phyloP scores from a whole-genome alignment of 2,888 invertebrate species.

The Carcina quercana region DNA sequence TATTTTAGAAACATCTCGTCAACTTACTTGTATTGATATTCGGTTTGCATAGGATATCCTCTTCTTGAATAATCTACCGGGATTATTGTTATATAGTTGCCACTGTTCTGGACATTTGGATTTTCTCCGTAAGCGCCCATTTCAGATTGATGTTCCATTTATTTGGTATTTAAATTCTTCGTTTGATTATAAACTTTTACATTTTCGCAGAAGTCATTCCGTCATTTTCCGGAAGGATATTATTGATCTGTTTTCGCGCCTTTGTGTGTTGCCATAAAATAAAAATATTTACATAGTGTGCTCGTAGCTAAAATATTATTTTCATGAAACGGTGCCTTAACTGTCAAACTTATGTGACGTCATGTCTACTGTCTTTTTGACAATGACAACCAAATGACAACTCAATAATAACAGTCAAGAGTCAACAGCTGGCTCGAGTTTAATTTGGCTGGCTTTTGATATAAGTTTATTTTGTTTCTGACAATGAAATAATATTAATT shows the following conservation, averaged over 20 bases:
- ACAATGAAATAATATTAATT: too few species aligned
- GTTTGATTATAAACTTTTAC: neutral
- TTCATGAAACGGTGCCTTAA: too few species aligned
- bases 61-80: constrained; percentile 74
- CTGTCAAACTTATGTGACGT: too few species aligned
- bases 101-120: constrained; percentile 63
- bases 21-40: constrained; percentile 76
- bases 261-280: constrained; percentile 26
- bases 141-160: constrained; percentile 62
- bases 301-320: too few species aligned
- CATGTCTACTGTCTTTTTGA: too few species aligned
- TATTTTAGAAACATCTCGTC: too few species aligned
- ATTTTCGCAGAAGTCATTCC: neutral
- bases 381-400: too few species aligned
- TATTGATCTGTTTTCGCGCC: constrained; percentile 58
- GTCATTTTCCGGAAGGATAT: constrained; percentile 22
- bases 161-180: neutral
- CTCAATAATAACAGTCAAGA: too few species aligned
- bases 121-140: constrained; percentile 68
- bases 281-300: too few species aligned
- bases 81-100: constrained; percentile 75
- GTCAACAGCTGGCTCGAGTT: too few species aligned
- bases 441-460: too few species aligned
- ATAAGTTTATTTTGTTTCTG: too few species aligned
- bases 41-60: constrained; percentile 71